A percentile compares a stretch with the other conserved stretches of the same genome.
phyloP scores from a whole-genome alignment of 2,888 invertebrate species.

The Caenorhabditis auriculariae region DNA sequence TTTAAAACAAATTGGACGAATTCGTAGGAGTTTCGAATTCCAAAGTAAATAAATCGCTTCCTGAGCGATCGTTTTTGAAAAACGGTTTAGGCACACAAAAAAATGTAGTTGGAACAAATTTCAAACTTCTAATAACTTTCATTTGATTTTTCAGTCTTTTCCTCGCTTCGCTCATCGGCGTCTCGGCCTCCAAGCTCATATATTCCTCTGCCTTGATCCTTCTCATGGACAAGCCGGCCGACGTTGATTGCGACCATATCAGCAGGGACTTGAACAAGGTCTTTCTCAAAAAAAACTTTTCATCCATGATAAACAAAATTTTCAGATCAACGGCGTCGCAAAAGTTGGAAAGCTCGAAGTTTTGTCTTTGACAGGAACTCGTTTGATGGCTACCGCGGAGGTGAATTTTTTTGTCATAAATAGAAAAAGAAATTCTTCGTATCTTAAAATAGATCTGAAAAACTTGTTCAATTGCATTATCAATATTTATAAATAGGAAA shows the following conservation, averaged over 20 bases:
- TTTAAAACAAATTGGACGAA: no score
- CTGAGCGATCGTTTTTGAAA: no score
- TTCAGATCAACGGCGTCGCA: conserved; percentile 66
- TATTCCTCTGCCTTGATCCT: conserved; percentile 91
- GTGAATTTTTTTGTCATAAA: conserved; percentile 60
- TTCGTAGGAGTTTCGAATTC: no score
- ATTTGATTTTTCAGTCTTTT: conserved; percentile 9
- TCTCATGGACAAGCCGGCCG: conserved; percentile 95
- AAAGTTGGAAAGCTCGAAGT: conserved; percentile 67
- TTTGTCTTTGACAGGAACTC: conserved; percentile 6
- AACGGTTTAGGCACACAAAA: no score
- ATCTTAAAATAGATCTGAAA: no score
- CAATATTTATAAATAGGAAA: no score
- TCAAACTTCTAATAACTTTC: background rate
- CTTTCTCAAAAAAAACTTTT: conserved; percentile 1
- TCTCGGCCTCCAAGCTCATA: conserved; percentile 66
- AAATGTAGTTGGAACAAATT: no score
- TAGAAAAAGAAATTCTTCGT: background rate
- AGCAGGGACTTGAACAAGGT: conserved; percentile 49
- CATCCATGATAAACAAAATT: no score
- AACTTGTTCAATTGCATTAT: no score
- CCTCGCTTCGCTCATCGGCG: conserved; percentile 23
- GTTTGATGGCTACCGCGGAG: conserved; percentile 64
- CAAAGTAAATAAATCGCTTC: no score
- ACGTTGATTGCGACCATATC: conserved; percentile 75